Base-by-base conservation (phyloP, 2,888 invertebrate genomes). In the Orthonychiurus folsomi region DNA sequence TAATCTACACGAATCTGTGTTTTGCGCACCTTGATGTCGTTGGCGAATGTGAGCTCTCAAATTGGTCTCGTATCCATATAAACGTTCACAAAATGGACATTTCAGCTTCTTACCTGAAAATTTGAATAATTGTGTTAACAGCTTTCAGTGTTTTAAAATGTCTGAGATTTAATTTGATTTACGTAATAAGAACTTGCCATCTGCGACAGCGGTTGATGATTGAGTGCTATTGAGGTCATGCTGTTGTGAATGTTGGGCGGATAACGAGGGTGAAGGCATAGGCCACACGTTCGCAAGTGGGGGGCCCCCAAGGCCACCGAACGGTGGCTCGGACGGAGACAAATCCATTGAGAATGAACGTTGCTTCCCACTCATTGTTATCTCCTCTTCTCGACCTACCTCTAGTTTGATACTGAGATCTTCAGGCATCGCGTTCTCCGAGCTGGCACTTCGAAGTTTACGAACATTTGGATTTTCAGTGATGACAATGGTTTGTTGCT, bases 51-150 rank as follows among this genome's bases (percentile, higher is more conserved):
- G 92, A 70, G 92, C 92, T 73, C 92, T 85, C 77, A 92, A 80
- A 78, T 92, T 92, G 76, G 92, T 92, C 83, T 92, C 92, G 78
- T 92, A 92, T 69, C 92, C 92, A 80, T 92, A 92, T 66, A 92
- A 82, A 76, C 91, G 84, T 80, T 92, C 92, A 82, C 92, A 92
- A 79, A 88, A 91, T 75, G 91, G 89, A 80, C 91, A 92, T 81
- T 91, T 91, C 76, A 92, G 81, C 79, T 92, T 92, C 79, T 90
- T 91, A 75, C 90, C 91, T 90, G 82, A 2, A 59, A 28, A 21
- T n/a, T 21, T 26, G 20, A 50, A 52, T 21, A 52, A 50, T 20
- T 24, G n/a, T 12, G 5, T 52, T 52, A 52, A n/a, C 52, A 20
- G 5, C 5, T 5, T 5, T 37, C 37, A 37, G n/a, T n/a, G n/a